Conservation (phyloP, 1,140 invertebrate species). For the Aphelenchoides avenae region DNA sequence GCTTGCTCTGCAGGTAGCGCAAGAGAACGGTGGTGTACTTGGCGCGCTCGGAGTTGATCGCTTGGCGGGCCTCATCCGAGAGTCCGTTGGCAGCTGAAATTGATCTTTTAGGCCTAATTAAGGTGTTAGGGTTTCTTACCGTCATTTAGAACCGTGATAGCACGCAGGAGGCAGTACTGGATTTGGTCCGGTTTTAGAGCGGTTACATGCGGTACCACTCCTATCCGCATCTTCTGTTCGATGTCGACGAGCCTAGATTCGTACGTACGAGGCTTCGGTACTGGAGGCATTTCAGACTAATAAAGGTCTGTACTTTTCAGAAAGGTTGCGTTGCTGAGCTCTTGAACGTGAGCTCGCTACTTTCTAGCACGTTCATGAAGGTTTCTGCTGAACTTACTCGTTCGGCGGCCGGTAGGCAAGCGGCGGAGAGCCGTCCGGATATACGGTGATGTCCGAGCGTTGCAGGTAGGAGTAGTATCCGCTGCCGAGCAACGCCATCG, state of each 20-base stretch:
- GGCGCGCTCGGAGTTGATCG: neutral
- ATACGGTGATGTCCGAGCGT: slow-evolving; percentile 5
- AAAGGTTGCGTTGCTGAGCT: no score
- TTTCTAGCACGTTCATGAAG: no score
- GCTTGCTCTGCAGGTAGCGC: no score
- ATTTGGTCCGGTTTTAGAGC: slow-evolving; percentile 9
- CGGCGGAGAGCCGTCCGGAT: slow-evolving; percentile 1
- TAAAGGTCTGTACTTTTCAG: no score
- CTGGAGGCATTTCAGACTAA: no score
- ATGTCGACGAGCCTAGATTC: slow-evolving; percentile 1
- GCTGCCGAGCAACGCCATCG: neutral
- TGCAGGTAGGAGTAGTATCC: neutral
- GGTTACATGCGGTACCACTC: slow-evolving; percentile 5
- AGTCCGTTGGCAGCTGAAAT: slow-evolving; percentile 1
- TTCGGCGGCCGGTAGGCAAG: neutral
- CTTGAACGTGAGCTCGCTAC: no score
- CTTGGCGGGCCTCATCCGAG: neutral
- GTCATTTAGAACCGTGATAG: slow-evolving; percentile 4
- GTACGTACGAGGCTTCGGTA: no score
- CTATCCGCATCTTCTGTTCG: neutral
- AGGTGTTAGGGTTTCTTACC: slow-evolving; percentile 6
- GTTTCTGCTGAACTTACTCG: slow-evolving; percentile 4
- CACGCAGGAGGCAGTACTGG: slow-evolving; percentile 3
- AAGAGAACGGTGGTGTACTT: neutral
- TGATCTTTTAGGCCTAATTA: neutral